Base-by-base conservation (phyloP, 2,113 vertebrate species). In the Rhinogobius similis region DNA sequence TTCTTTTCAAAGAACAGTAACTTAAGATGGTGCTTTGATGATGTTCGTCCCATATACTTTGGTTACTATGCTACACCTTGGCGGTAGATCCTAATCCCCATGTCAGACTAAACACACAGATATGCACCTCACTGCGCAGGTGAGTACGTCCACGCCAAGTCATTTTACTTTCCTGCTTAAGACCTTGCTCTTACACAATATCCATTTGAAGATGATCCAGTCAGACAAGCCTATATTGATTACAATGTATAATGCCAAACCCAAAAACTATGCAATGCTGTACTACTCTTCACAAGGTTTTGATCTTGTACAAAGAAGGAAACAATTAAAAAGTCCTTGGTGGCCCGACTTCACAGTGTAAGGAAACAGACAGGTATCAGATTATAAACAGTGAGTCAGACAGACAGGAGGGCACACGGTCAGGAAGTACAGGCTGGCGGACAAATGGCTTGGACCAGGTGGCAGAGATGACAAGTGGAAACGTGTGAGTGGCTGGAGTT, bases 21-120 rank as follows among this genome's bases (percentile, higher is more conserved):
- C 65, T 75, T 21, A 62, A 70, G 48, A 55, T 72, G 36, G 64
- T 68, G 75, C 68, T 53, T 65, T 67, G 48, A 24, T 14, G 36
- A 80, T 68, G 56, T 44, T 72, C 65, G n/a, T 65, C 65, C 72
- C 68, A 73, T 39, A 73, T 81, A 70, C 48, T 72, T 70, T 27
- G 38, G 58, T 27, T 65, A 80, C 53, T 58, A 66, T 81, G 68
- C 70, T 70, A 56, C 71, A 75, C 80, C 23, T 76, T 76, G 78
- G 67, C 78, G 84, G 83, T 41, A 67, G 63, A 59, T 74, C 65
- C 55, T 87, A 88, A 90, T 87, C 80, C 77, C 63, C 73, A 65
- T 75, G 73, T 83, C 83, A 90, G 88, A 87, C 90, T 82, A 87
- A 87, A 91, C 85, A 87, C 80, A 73, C 82, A 78, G 77, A 88